Conservation (phyloP, 2,888 invertebrate species). For the Athalia circularis region DNA sequence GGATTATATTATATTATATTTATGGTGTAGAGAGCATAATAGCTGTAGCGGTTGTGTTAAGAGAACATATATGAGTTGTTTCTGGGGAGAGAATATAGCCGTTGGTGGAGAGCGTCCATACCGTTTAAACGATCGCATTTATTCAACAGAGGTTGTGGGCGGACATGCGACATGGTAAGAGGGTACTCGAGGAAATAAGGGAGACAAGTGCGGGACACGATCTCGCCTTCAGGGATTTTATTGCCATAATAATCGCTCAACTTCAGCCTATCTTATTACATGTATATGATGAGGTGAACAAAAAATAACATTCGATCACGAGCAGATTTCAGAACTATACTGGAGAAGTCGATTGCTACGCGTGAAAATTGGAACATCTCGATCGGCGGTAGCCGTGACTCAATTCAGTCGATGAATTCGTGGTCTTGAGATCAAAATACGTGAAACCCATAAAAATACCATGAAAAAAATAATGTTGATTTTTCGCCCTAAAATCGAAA, state of each 20-base stretch:
- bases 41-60: constrained; percentile 8
- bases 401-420: too few relatives aligned
- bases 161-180: constrained; percentile 67
- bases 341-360: too few relatives aligned
- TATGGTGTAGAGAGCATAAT: neutral
- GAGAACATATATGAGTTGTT: neutral
- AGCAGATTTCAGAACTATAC: too few relatives aligned
- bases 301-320: too few relatives aligned
- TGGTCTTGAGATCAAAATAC: too few relatives aligned
- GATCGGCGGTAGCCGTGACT: too few relatives aligned
- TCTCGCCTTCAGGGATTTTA: neutral
- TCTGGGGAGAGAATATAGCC: constrained; percentile 17
- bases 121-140: constrained; percentile 68
- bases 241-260: neutral
- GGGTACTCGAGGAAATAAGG: constrained; percentile 54
- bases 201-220: constrained; percentile 63
- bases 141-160: constrained; percentile 68
- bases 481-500: too few relatives aligned
- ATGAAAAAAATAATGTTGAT: too few relatives aligned
- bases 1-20: neutral
- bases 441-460: too few relatives aligned
- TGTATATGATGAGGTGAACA: too few relatives aligned
- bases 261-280: too few relatives aligned
- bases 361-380: too few relatives aligned
- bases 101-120: constrained; percentile 55